A percentile compares a stretch with the other conserved stretches of the same genome.
phyloP scores from a whole-genome alignment of 2,113 vertebrate genomes.

The Myotis brandtii region DNA sequence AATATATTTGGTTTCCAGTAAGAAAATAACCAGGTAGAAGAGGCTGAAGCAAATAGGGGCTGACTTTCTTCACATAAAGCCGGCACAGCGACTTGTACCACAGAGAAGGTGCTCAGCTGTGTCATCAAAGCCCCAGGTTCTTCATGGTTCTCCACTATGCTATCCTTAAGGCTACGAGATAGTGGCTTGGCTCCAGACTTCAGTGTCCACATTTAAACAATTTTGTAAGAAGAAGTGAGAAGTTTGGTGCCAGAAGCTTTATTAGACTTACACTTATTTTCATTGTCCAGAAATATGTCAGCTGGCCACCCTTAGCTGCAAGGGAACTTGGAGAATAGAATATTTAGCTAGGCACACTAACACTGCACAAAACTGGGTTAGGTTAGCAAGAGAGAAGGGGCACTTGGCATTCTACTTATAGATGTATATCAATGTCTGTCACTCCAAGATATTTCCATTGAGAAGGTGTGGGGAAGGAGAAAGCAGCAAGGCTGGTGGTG shows the following conservation, averaged over 20 bases:
- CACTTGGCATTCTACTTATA: not conserved
- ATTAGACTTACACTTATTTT: not conserved
- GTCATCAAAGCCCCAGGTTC: not conserved
- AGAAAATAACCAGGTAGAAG: not conserved
- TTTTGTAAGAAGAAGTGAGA: not conserved
- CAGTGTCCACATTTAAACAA: not conserved
- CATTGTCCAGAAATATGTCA: not conserved
- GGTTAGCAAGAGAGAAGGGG: not conserved
- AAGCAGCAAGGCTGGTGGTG: not conserved
- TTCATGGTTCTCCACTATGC: not conserved
- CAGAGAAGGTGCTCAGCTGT: not conserved
- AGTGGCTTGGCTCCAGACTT: not conserved
- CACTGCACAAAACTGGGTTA: not conserved
- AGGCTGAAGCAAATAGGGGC: not conserved
- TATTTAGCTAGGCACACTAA: not conserved
- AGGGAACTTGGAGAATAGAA: not conserved
- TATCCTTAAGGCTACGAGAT: not conserved
- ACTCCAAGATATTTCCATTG: not conserved
- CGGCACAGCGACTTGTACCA: not conserved
- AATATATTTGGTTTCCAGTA: not conserved
- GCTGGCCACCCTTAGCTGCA: not conserved
- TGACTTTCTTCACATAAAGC: not conserved
- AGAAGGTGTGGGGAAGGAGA: not conserved
- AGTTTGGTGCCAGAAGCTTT: not conserved
- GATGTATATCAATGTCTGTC: not conserved